These are phyloP conservation scores for Eupithecia insigniata DNA, from an alignment of 2,888 invertebrate genomes.

Conservation along the genomic window DNA sequence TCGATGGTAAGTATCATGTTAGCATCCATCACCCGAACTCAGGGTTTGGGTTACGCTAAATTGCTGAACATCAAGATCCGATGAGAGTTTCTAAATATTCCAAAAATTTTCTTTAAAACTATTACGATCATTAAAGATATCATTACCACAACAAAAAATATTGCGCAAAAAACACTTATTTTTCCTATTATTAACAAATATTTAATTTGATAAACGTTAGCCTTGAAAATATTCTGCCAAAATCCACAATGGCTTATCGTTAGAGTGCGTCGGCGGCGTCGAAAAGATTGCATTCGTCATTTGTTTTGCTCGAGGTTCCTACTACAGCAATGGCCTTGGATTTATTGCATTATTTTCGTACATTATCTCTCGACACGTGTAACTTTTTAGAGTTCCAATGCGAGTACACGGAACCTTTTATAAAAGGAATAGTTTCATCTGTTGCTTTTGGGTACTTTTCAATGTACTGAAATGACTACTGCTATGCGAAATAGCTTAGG, in stretches of 20 bases:
- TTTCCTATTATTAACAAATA: not conserved
- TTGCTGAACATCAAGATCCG: not conserved
- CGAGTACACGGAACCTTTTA: not conserved
- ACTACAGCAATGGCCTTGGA: conserved; percentile 53
- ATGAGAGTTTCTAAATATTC: not conserved
- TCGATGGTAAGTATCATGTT: too few species aligned
- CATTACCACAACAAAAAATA: not conserved
- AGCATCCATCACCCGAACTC: too few species aligned
- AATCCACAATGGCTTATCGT: conserved; percentile 13
- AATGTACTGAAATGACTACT: too few species aligned
- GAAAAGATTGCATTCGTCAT: conserved; percentile 69
- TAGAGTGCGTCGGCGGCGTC: conserved; percentile 27
- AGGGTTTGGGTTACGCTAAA: not conserved
- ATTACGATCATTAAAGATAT: not conserved
- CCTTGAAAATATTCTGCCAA: not conserved
- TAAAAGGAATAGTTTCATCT: not conserved
- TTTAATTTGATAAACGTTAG: not conserved
- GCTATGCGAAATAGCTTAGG: not conserved
- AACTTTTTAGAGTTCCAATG: conserved; percentile 43
- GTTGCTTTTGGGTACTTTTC: not conserved
- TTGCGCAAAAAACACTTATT: not conserved
- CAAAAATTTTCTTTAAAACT: not conserved
- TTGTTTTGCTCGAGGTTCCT: conserved; percentile 56
- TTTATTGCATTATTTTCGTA: conserved; percentile 43
- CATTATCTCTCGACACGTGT: conserved; percentile 60